Percentiles rank a stretch among this genome's conserved stretches.
phyloP scores from a whole-genome alignment of 2,797 vertebrate genomes.

The Muraenolepis orangiensis region DNA sequence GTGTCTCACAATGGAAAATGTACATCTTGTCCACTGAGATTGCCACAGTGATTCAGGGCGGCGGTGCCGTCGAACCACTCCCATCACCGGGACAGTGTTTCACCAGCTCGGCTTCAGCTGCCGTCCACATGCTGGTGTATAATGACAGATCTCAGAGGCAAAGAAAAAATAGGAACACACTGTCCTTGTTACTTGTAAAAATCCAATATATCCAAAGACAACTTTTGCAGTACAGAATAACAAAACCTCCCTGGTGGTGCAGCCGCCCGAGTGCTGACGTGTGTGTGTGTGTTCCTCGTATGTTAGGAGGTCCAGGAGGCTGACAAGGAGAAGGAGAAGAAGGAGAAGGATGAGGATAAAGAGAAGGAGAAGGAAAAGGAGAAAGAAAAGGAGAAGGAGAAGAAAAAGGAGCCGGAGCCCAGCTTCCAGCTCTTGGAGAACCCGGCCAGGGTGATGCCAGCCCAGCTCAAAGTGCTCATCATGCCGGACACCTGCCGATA shows the following conservation, averaged over 20 bases:
- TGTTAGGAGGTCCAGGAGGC: slow-evolving; percentile 73
- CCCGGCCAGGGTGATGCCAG: slow-evolving; percentile 94
- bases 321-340: slow-evolving; percentile 76
- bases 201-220: neutral
- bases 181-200: neutral
- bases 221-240: neutral
- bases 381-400: slow-evolving; percentile 91
- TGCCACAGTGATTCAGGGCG: neutral
- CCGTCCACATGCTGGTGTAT: neutral
- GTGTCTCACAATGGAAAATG: neutral
- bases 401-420: slow-evolving; percentile 97
- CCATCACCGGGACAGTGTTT: neutral
- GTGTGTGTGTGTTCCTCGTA: slow-evolving; percentile 20
- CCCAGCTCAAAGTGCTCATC: slow-evolving; percentile 93
- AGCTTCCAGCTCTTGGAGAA: slow-evolving; percentile 95
- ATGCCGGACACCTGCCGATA: slow-evolving; percentile 95
- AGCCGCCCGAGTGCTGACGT: neutral
- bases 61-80: neutral
- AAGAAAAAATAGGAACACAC: neutral
- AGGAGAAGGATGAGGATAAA: slow-evolving; percentile 76
- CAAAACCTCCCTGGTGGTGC: neutral
- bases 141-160: neutral
- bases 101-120: neutral
- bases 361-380: slow-evolving; percentile 72
- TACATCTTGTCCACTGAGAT: neutral